Base-by-base conservation (phyloP, 1,140 invertebrate genomes). In the Coptotermes formosanus region DNA sequence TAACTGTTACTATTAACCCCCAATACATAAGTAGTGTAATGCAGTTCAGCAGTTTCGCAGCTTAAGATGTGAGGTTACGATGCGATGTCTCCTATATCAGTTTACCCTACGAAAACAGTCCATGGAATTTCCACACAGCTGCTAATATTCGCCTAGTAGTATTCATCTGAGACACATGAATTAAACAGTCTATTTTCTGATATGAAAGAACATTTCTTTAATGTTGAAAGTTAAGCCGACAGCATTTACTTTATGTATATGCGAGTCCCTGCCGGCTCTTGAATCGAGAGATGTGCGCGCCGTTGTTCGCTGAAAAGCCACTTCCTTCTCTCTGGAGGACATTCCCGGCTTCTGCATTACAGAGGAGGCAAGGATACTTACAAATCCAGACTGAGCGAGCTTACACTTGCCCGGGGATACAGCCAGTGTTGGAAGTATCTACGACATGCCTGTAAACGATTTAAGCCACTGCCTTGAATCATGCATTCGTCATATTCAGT, bases 401-500 rank as follows among this genome's bases (percentile, higher is more conserved):
- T 75, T 11, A n/a, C 25, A 30, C 4, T 64, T 64, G 59, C 59
- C 25, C 7, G 21, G 19, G 59, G 59, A 12, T 64, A 19, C 25
- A 64, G 19, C 21, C 59, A 23, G 25, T 64, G 59, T 30, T 30
- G 64, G 14, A 25, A 9, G n/a, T 14, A 12, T 48, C 0, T 75
- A 6, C 25, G 11, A 30, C n/a, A 1, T 30, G 25, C 64, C 30
- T 25, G 0, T 6, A 75, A 75, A 75, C 25, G 64, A n/a, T 75
- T 75, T 75, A 75, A 75, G n/a, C 25, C 64, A 9, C n/a, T 75
- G 64, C n/a, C n/a, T 75, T 75, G 64, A 16, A 55, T 55, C 52
- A 30, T 75, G 64, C 64, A 75, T 75, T 75, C 64, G 30, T 75
- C 64, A 75, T 75, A 75, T 75, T 75, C 64, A 30, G 64, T 25